A percentile compares a stretch with the other conserved stretches of the same genome.
These are phyloP conservation scores for Condylura cristata DNA, from an alignment of 2,113 vertebrate genomes.

Conservation along the genomic window DNA sequence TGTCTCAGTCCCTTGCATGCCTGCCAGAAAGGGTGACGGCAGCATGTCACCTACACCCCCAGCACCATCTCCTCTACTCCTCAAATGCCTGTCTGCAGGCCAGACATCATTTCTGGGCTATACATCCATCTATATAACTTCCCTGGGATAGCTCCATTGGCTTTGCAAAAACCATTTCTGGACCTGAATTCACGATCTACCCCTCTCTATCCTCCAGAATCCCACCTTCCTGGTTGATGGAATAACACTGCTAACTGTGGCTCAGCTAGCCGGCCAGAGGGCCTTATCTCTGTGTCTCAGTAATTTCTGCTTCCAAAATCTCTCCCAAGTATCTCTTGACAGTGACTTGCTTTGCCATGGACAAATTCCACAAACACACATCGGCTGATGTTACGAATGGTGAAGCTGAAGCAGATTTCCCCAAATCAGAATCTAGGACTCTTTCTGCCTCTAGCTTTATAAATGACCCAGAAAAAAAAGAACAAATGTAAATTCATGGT, in stretches of 20 bases:
- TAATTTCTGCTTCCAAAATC: background rate
- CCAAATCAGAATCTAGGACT: background rate
- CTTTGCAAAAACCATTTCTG: background rate
- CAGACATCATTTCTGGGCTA: background rate
- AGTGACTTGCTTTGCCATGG: background rate
- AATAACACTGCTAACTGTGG: background rate
- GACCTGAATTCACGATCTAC: background rate
- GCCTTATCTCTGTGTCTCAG: background rate
- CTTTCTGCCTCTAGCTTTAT: constrained; percentile 66
- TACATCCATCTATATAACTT: background rate
- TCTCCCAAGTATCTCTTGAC: background rate
- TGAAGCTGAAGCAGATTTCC: background rate
- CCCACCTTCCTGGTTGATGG: background rate
- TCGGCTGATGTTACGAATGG: background rate
- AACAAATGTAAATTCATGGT: constrained; percentile 75
- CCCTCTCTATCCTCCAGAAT: background rate
- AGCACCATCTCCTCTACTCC: background rate
- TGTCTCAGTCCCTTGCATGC: background rate
- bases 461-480: constrained; percentile 73
- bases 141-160: background rate
- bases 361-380: background rate
- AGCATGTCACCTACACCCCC: fast-evolving
- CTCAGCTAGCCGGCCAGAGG: background rate
- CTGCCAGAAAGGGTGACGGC: background rate
- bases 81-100: background rate